Base-by-base conservation (phyloP, 2,888 invertebrate genomes). In the Troilus luridus region DNA sequence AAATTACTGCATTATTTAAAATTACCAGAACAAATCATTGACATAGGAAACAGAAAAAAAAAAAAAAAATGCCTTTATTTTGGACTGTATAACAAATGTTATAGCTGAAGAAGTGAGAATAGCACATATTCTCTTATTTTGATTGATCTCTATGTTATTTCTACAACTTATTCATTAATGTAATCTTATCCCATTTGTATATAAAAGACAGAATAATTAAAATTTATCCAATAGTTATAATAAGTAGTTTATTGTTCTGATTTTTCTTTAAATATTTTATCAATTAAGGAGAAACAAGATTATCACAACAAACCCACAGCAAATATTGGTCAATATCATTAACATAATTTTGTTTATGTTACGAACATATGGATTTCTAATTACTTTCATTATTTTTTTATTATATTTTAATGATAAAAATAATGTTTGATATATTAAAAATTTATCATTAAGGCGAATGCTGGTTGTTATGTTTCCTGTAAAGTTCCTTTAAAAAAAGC, bases 71-170 rank as follows among this genome's bases (percentile, higher is more conserved):
- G 72, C 41, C 72, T 0, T 77, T 17, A 27, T 41, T 77, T 41
- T 77, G 7, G 27, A 41, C 41, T 12, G 7, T 8, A 27, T 17
- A 41, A 14, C 41, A 77, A 72, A 72, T 72, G 10, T 67, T 24
- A 67, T 24, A 77, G 17, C 41, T 41, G 19, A 77, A 77, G 17
- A 77, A 24, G 7, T 19, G 17, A 41, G 72, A 77, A 77, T 77
- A 77, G 17, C 41, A 41, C 41, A 77, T 77, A 41, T 77, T 77
- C 1, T 77, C 72, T 17, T 17, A 2, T 77, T 17, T 77, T 8
- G 7, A 77, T 77, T 77, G 72, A 77, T 77, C 72, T 77, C 72
- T 77, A 41, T 19, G 14, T 77, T 77, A 77, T 77, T 41, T 27
- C 24, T 41, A 77, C 72, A 41, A 67, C 3, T 67, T 67, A 24